These are phyloP conservation scores for Carabus problematicus DNA, from an alignment of 2,888 invertebrate species.

Conservation along the genomic window DNA sequence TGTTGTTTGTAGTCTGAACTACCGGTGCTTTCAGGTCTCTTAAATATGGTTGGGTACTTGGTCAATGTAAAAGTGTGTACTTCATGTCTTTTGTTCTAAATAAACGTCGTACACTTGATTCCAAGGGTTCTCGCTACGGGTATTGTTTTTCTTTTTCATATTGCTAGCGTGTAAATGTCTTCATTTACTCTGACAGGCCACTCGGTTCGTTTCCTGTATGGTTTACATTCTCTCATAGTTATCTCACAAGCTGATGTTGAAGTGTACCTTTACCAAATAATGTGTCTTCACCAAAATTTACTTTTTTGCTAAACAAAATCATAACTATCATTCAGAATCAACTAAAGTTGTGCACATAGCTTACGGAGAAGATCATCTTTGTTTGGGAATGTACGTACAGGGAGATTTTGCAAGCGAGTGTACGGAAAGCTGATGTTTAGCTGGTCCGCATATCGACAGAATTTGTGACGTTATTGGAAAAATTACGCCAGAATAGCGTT, in stretches of 20 bases:
- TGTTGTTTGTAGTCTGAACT: conserved; percentile 28
- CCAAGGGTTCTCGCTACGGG: not conserved
- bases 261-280: no score
- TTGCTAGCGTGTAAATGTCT: no score
- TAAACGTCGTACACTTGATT: conserved; percentile 10
- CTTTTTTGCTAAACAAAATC: no score
- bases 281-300: no score
- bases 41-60: not conserved
- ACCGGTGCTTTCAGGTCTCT: not conserved
- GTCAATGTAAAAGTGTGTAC: not conserved
- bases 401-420: conserved; percentile 3
- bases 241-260: no score
- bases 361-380: no score
- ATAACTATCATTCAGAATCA: no score
- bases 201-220: no score
- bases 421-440: conserved; percentile 23
- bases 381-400: no score
- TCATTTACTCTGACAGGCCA: no score
- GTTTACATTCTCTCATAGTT: no score
- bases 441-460: conserved; percentile 48
- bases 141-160: not conserved
- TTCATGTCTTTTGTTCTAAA: conserved; percentile 19
- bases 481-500: conserved; percentile 57
- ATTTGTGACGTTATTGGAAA: conserved; percentile 57
- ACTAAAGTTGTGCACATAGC: no score